Percentiles rank a stretch among this genome's conserved stretches.
Evolutionary conservation across 2,888 invertebrate genomes (phyloP).

Genomic region (Tetranychus piercei): DNA sequence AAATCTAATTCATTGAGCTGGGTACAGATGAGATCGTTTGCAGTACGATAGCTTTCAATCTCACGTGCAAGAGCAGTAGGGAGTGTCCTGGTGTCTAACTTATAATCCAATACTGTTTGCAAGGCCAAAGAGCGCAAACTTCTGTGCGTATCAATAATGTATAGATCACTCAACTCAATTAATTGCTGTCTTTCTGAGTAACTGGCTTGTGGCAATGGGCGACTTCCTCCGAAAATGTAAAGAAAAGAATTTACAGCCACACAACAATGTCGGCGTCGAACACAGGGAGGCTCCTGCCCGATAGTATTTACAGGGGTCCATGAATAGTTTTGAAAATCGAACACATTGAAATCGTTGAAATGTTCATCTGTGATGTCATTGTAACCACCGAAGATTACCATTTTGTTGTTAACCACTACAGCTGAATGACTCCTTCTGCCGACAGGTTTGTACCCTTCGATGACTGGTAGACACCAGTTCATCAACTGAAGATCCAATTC

Average conservation of each 20-base stretch:
- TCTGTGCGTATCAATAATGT: neutral
- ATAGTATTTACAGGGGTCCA: slow-evolving; percentile 30
- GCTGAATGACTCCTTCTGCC: slow-evolving; percentile 78
- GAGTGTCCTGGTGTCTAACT: neutral
- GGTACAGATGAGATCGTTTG: neutral
- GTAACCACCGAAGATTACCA: slow-evolving; percentile 79
- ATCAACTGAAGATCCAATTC: slow-evolving; percentile 48
- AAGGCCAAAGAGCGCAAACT: neutral
- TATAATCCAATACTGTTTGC: neutral
- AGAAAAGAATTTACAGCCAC: slow-evolving; percentile 51
- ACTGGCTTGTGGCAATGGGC: neutral
- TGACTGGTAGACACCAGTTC: slow-evolving; percentile 48
- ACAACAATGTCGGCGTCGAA: slow-evolving; percentile 49
- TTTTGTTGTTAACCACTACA: slow-evolving; percentile 52
- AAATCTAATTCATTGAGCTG: neutral
- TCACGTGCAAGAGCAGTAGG: neutral
- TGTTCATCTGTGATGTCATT: slow-evolving; percentile 56
- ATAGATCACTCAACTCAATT: neutral
- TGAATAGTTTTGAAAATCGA: slow-evolving; percentile 39
- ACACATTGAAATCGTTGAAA: slow-evolving; percentile 64
- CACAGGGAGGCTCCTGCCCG: slow-evolving; percentile 32
- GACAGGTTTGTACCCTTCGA: slow-evolving; percentile 45
- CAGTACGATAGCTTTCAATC: neutral
- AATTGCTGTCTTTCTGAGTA: neutral
- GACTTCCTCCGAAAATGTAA: slow-evolving; percentile 66